Evolutionary conservation across 1,140 invertebrate species (phyloP).

Genomic region (Hypsibius dujardini): DNA sequence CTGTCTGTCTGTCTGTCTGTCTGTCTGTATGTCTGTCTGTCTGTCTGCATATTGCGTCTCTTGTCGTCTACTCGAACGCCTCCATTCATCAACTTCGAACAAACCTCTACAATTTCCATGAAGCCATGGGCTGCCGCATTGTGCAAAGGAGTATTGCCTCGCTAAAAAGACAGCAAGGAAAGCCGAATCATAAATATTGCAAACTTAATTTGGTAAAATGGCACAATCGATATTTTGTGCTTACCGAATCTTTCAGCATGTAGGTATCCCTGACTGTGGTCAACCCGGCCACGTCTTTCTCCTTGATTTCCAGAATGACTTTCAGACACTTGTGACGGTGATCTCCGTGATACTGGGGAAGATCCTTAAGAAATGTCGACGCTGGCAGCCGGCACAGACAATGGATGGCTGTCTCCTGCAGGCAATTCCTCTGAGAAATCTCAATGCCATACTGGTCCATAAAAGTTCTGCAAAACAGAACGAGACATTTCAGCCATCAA

Average conservation of each 20-base stretch:
- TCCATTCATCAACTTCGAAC: slow-evolving; percentile 7
- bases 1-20: no score
- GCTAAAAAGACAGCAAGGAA: slow-evolving; percentile 32
- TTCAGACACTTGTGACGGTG: slow-evolving; percentile 41
- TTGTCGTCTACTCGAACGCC: no score
- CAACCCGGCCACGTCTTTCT: slow-evolving; percentile 37
- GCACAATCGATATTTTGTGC: background rate
- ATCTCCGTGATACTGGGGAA: slow-evolving; percentile 40
- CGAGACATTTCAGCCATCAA: no score
- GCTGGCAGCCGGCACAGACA: slow-evolving; percentile 41
- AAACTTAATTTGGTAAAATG: no score
- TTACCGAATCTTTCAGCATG: slow-evolving; percentile 43
- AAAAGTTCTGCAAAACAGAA: slow-evolving; percentile 40
- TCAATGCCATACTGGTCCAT: slow-evolving; percentile 47
- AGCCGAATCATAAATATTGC: no score
- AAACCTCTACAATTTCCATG: slow-evolving; percentile 42
- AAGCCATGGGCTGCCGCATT: slow-evolving; percentile 46
- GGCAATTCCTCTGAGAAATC: slow-evolving; percentile 48
- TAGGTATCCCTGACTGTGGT: slow-evolving; percentile 43
- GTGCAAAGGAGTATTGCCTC: slow-evolving; percentile 48
- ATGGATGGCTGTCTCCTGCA: slow-evolving; percentile 47
- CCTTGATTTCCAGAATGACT: slow-evolving; percentile 46
- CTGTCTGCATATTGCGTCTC: no score
- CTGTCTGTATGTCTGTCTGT: no score
- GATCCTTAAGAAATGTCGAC: slow-evolving; percentile 30